These are phyloP conservation scores for Terrapene triunguis DNA, from an alignment of 2,113 vertebrate genomes.

Conservation along the genomic window DNA sequence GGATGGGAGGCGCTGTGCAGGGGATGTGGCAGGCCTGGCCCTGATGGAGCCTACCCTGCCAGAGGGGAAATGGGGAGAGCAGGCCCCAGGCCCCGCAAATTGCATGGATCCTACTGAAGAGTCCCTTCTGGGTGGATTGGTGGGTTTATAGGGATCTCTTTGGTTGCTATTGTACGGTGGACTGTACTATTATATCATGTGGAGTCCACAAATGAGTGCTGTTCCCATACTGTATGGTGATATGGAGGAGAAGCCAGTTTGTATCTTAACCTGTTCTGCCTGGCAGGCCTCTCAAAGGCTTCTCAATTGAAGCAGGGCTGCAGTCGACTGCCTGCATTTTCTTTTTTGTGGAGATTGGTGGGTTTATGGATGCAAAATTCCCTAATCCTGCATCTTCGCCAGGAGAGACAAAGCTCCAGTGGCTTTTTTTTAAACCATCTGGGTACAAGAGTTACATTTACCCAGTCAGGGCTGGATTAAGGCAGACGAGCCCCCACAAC, in stretches of 20 bases:
- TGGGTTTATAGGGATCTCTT: not conserved
- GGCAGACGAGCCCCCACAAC: not conserved
- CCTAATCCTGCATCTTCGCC: conserved; percentile 47
- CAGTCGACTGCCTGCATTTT: conserved; percentile 60
- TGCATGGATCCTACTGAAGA: not conserved
- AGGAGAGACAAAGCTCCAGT: not conserved
- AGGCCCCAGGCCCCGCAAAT: too few relatives aligned
- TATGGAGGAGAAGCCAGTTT: conserved; percentile 26
- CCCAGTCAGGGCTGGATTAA: not conserved
- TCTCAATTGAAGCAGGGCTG: conserved; percentile 43
- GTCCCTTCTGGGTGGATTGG: not conserved
- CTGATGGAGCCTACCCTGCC: not conserved
- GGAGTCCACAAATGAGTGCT: not conserved
- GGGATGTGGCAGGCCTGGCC: not conserved
- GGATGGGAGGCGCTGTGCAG: not conserved
- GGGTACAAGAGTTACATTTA: fast-evolving
- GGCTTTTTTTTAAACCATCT: conserved; percentile 1
- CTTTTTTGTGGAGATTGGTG: conserved; percentile 47
- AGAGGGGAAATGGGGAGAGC: not conserved
- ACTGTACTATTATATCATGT: fast-evolving
- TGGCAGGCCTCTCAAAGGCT: conserved; percentile 67
- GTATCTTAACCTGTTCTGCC: not conserved
- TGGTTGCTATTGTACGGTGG: fast-evolving
- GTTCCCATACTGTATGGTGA: not conserved
- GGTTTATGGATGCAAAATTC: conserved; percentile 52